phyloP scores from a whole-genome alignment of 1,140 invertebrate genomes.

The Papilio xuthus region DNA sequence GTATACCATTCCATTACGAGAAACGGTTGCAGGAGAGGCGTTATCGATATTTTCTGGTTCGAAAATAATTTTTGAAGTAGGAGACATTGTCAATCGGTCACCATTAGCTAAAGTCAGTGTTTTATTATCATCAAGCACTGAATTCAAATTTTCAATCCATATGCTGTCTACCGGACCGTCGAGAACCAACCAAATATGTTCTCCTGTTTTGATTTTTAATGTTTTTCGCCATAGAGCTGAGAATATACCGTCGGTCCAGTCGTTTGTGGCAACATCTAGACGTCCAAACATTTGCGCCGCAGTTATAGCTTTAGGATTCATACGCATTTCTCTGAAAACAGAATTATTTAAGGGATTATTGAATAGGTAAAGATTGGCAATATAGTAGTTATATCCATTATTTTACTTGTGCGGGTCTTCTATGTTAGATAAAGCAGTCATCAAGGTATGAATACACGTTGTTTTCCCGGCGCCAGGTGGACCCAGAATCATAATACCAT shows the following conservation, averaged over 20 bases:
- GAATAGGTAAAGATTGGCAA: neutral
- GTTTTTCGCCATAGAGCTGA: constrained; percentile 98
- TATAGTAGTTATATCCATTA: neutral
- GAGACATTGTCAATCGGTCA: constrained; percentile 95
- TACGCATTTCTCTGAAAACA: constrained; percentile 92
- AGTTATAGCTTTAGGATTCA: constrained; percentile 99
- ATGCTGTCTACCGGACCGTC: constrained; percentile 98
- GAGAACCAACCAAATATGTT: constrained; percentile 95
- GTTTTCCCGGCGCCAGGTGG: constrained; percentile 98
- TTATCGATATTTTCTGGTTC: constrained; percentile 98
- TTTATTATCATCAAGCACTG: constrained; percentile 97
- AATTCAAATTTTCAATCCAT: constrained; percentile 99
- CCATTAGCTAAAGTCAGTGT: constrained; percentile 96
- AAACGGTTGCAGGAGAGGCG: constrained; percentile 97
- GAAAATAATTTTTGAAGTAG: constrained; percentile 97
- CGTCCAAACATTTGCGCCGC: constrained; percentile 98
- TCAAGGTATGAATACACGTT: constrained; percentile 96
- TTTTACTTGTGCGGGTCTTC: constrained; percentile 89
- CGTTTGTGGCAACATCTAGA: constrained; percentile 97
- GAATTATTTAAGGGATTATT: neutral
- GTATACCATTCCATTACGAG: constrained; percentile 98
- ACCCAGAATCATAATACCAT: constrained; percentile 98
- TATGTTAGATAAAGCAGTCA: constrained; percentile 94
- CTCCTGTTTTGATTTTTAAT: constrained; percentile 92
- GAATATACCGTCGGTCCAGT: constrained; percentile 99